Evolutionary conservation across 2,797 vertebrate species (phyloP).

Genomic region (Chromis chromis): DNA sequence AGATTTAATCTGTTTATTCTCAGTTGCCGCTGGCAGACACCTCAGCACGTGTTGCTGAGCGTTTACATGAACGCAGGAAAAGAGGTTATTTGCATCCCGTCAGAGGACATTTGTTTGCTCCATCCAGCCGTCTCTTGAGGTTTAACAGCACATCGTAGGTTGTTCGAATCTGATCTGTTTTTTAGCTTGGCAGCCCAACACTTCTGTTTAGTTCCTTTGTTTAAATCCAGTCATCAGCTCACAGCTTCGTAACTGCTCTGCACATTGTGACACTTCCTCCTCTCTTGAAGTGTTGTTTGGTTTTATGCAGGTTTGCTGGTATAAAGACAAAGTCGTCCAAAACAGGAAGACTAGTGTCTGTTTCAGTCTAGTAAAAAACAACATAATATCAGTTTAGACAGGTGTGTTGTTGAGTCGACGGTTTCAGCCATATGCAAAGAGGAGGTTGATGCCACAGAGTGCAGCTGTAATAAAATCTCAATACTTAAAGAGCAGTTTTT

Average conservation of each 20-base stretch:
- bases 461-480: background rate
- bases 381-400: background rate
- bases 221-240: background rate
- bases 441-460: background rate
- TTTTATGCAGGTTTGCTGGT: slow-evolving; percentile 10
- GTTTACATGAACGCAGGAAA: slow-evolving; percentile 39
- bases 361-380: slow-evolving; percentile 7
- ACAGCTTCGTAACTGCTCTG: background rate
- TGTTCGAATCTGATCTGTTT: slow-evolving; percentile 1
- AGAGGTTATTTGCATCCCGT: slow-evolving; percentile 41
- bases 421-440: slow-evolving; percentile 18
- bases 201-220: slow-evolving; percentile 15
- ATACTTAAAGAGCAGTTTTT: too few species aligned
- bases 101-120: slow-evolving; percentile 37
- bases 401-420: background rate
- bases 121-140: background rate
- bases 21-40: slow-evolving; percentile 34
- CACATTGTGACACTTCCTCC: slow-evolving; percentile 22
- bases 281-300: slow-evolving; percentile 15
- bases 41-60: slow-evolving; percentile 19
- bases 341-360: slow-evolving; percentile 22
- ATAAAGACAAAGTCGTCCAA: slow-evolving; percentile 8
- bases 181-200: background rate
- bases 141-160: background rate
- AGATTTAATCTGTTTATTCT: slow-evolving; percentile 54